Conservation (phyloP, 1,140 invertebrate genomes). For the Achroia grisella region DNA sequence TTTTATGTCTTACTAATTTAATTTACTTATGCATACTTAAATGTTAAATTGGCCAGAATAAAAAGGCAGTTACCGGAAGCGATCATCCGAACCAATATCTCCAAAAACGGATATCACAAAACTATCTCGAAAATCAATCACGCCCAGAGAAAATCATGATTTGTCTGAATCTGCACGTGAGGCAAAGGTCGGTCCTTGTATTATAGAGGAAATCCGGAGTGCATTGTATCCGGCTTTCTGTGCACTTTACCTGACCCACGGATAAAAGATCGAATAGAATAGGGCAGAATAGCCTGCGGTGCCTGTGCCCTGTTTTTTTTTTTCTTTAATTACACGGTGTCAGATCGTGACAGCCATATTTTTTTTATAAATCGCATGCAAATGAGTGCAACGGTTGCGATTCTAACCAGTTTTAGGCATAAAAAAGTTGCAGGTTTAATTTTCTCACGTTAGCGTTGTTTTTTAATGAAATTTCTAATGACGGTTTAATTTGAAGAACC, state of each 20-base stretch:
- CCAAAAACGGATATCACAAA: conserved; percentile 34
- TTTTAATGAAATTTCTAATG: conserved; percentile 60
- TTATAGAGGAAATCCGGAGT: conserved; percentile 70
- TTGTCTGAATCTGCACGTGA: conserved; percentile 66
- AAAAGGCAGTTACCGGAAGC: conserved; percentile 21
- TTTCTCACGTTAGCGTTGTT: conserved; percentile 66
- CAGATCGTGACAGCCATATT: conserved; percentile 9
- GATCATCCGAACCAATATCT: conserved; percentile 14
- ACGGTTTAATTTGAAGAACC: conserved; percentile 71
- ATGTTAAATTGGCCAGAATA: conserved; percentile 7
- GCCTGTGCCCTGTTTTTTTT: conserved; percentile 40
- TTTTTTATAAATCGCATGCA: conserved; percentile 26
- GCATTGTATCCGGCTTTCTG: conserved; percentile 55
- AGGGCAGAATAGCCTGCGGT: conserved; percentile 18
- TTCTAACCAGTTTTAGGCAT: conserved; percentile 29
- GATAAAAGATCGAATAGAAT: conserved; percentile 45
- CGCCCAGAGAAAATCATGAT: conserved; percentile 59
- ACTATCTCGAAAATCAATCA: conserved; percentile 68
- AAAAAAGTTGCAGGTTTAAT: conserved; percentile 49
- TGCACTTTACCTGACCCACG: conserved; percentile 64
- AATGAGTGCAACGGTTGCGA: conserved; percentile 60
- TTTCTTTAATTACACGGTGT: conserved; percentile 62
- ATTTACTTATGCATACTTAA: background rate
- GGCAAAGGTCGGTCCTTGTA: conserved; percentile 56
- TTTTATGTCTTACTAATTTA: too few species aligned